Percentiles rank a stretch among this genome's conserved stretches.
Conservation (phyloP, 2,113 vertebrate genomes). For the Laterallus jamaicensis region DNA sequence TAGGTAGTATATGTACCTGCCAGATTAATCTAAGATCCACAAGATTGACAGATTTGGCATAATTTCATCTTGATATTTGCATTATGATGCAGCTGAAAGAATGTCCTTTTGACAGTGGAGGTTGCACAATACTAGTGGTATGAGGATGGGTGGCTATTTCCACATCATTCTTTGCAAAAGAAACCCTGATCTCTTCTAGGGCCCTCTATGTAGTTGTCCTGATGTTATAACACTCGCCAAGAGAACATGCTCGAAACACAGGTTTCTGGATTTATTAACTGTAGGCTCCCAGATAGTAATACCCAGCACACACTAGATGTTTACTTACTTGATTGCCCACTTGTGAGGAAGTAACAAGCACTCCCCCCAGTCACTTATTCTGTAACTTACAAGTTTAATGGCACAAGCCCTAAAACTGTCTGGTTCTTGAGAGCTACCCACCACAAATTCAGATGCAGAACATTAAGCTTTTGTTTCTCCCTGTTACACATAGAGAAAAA, state of each 20-base stretch:
- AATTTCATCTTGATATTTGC: background rate
- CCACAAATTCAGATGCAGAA: background rate
- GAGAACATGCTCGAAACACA: background rate
- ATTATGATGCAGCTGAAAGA: background rate
- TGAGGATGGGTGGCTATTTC: background rate
- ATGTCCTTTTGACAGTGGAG: rapidly evolving
- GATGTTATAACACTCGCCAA: background rate
- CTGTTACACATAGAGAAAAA: background rate
- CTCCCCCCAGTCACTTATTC: background rate
- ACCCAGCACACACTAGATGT: background rate
- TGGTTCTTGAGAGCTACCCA: background rate
- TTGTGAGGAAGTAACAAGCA: background rate
- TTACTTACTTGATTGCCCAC: background rate
- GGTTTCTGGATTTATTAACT: background rate
- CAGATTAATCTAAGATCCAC: background rate
- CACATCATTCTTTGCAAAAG: background rate
- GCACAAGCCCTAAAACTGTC: background rate
- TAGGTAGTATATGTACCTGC: background rate
- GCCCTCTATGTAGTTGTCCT: background rate
- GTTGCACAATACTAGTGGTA: background rate
- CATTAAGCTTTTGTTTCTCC: background rate
- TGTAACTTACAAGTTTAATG: background rate
- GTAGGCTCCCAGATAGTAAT: background rate
- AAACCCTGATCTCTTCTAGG: background rate
- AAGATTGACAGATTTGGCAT: background rate